Conservation (phyloP, 2,797 vertebrate species). For the Pelochelys cantorii region DNA sequence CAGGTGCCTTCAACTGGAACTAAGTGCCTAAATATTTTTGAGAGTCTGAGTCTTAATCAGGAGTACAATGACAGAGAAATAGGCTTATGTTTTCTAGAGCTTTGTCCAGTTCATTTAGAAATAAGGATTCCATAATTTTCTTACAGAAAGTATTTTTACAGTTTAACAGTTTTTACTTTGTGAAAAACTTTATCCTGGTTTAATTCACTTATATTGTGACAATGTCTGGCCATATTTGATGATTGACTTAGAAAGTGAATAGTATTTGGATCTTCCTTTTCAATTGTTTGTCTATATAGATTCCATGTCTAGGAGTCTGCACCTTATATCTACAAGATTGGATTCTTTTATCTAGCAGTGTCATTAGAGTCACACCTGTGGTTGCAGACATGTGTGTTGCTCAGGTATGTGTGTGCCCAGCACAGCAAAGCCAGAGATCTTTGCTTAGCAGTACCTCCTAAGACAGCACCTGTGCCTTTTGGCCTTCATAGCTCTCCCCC, state of each 20-base stretch:
- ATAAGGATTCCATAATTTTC: neutral
- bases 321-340: neutral
- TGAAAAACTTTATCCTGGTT: neutral
- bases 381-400: no score
- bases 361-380: neutral
- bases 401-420: no score
- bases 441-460: no score
- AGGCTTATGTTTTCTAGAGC: neutral
- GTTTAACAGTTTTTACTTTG: neutral
- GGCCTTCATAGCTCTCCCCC: no score
- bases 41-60: neutral
- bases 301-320: neutral
- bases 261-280: neutral
- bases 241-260: neutral
- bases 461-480: no score
- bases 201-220: neutral
- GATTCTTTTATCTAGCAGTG: neutral
- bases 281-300: neutral
- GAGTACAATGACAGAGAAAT: neutral
- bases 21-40: neutral
- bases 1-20: neutral
- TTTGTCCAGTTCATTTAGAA: neutral
- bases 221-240: neutral
- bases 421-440: no score
- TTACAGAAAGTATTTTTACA: neutral